A percentile compares a stretch with the other conserved stretches of the same genome.
Evolutionary conservation across 2,113 vertebrate genomes (phyloP).

Genomic region (Zingel zingel): DNA sequence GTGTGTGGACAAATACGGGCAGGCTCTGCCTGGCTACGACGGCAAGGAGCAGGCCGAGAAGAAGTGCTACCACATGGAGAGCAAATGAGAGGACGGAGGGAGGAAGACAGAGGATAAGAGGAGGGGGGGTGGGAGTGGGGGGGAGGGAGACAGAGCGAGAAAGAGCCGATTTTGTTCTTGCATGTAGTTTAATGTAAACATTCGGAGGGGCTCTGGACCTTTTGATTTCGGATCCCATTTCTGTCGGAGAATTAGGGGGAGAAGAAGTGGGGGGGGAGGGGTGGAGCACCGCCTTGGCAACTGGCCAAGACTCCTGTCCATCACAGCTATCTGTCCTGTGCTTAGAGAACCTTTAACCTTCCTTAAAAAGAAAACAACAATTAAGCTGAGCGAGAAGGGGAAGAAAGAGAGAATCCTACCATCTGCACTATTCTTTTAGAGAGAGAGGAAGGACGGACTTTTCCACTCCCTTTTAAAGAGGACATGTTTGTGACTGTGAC

Average conservation of each 20-base stretch:
- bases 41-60: constrained; percentile 86
- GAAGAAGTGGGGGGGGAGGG: background rate
- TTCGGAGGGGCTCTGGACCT: constrained; percentile 76
- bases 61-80: constrained; percentile 91
- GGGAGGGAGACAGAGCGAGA: constrained; percentile 4
- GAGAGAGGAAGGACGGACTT: constrained; percentile 83
- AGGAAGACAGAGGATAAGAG: constrained; percentile 36
- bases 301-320: constrained; percentile 58
- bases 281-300: constrained; percentile 20
- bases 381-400: constrained; percentile 60
- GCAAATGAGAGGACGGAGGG: constrained; percentile 84
- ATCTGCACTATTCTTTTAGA: constrained; percentile 87
- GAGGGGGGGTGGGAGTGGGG: background rate
- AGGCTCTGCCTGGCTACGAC: constrained; percentile 88
- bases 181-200: constrained; percentile 73
- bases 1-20: constrained; percentile 98
- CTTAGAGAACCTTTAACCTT: constrained; percentile 66
- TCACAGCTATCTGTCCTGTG: constrained; percentile 71
- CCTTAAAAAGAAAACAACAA: constrained; percentile 29
- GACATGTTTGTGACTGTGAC: constrained; percentile 77
- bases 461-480: constrained; percentile 84
- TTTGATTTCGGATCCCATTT: constrained; percentile 69
- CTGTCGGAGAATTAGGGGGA: constrained; percentile 47
- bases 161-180: constrained; percentile 58
- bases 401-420: constrained; percentile 64